Evolutionary conservation across 2,888 invertebrate species (phyloP).

Genomic region (Cryptus viduatorius): DNA sequence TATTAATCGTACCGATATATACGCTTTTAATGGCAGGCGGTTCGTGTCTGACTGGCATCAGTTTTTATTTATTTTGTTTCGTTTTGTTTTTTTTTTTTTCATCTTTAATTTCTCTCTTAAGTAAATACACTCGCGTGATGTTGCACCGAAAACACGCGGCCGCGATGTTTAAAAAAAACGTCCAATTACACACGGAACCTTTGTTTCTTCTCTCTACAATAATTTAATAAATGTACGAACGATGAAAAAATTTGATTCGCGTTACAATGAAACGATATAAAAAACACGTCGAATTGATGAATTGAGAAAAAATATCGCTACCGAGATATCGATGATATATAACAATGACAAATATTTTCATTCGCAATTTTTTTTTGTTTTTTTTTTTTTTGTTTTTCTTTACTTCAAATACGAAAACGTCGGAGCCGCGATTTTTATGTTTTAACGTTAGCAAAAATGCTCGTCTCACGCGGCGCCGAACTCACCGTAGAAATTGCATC

Average conservation of each 20-base stretch:
- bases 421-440: slow-evolving; percentile 5
- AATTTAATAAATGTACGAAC: slow-evolving; percentile 41
- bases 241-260: slow-evolving; percentile 34
- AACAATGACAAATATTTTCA: slow-evolving; percentile 20
- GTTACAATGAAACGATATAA: slow-evolving; percentile 16
- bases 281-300: slow-evolving; percentile 15
- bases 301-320: not conserved
- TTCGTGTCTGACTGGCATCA: slow-evolving; percentile 72
- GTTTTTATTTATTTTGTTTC: slow-evolving; percentile 18
- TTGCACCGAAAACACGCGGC: slow-evolving; percentile 34
- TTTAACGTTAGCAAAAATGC: not conserved
- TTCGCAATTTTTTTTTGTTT: slow-evolving; percentile 3
- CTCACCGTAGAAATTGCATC: slow-evolving; percentile 51
- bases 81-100: slow-evolving; percentile 25
- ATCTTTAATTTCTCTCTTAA: slow-evolving; percentile 50
- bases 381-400: slow-evolving; percentile 8
- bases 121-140: slow-evolving; percentile 54
- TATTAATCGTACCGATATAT: slow-evolving; percentile 73
- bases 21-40: slow-evolving; percentile 74
- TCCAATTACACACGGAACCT: slow-evolving; percentile 33
- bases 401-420: slow-evolving; percentile 9
- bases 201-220: slow-evolving; percentile 3
- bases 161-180: slow-evolving; percentile 6
- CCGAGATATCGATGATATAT: slow-evolving; percentile 1
- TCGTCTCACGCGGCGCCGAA: slow-evolving; percentile 39